Percentiles rank a stretch among this genome's conserved stretches.
phyloP scores from a whole-genome alignment of 2,113 vertebrate species.

The Pseudopodoces humilis region DNA sequence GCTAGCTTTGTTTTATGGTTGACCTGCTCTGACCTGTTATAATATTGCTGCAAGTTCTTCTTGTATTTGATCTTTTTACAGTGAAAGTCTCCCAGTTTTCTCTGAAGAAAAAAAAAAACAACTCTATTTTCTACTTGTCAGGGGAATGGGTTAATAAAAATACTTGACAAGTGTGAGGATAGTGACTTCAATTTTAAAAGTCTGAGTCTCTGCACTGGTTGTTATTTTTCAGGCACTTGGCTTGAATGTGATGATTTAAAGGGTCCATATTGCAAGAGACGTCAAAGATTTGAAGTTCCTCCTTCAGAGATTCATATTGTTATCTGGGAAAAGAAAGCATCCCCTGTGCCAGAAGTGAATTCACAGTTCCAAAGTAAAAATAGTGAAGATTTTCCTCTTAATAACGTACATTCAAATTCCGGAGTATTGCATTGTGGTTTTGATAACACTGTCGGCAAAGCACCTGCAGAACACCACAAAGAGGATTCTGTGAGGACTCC shows the following conservation, averaged over 20 bases:
- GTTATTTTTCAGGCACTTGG: slow-evolving; percentile 82
- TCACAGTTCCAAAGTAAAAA: background rate
- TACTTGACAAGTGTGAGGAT: background rate
- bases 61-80: background rate
- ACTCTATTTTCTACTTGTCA: background rate
- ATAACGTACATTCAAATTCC: background rate
- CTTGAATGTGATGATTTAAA: slow-evolving; percentile 91
- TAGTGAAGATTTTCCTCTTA: background rate
- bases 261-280: slow-evolving; percentile 71
- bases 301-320: slow-evolving; percentile 85
- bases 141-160: background rate
- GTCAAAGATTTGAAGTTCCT: slow-evolving; percentile 72
- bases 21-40: background rate
- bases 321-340: slow-evolving; percentile 84
- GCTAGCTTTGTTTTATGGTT: background rate
- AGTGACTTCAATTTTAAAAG: background rate
- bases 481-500: background rate
- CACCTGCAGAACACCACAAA: background rate
- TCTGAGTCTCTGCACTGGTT: slow-evolving; percentile 4
- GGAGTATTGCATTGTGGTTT: background rate
- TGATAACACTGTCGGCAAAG: background rate
- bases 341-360: background rate
- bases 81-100: background rate
- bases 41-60: background rate
- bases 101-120: accelerated